Evolutionary conservation across 2,113 vertebrate genomes (phyloP).

Genomic region (Gavia stellata): DNA sequence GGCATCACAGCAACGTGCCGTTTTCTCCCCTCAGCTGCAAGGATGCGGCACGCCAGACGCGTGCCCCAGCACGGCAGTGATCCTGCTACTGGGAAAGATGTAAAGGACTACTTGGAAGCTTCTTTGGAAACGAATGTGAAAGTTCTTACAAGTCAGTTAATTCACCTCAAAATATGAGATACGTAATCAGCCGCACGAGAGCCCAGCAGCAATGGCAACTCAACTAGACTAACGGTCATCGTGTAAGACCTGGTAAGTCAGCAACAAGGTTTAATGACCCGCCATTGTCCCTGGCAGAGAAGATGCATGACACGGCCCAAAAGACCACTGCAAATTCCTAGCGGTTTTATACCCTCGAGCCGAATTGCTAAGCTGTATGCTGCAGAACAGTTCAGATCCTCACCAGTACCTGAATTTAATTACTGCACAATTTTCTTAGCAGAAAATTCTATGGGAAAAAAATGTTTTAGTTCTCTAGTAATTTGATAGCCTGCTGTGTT

Average conservation of each 20-base stretch:
- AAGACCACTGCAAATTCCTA: fast-evolving
- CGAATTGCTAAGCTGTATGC: neutral
- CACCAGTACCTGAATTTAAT: neutral
- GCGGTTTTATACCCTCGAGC: neutral
- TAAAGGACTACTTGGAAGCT: neutral
- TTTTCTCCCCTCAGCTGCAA: neutral
- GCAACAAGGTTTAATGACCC: neutral
- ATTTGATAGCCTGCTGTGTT: neutral
- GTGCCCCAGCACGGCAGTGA: neutral
- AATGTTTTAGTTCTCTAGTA: neutral
- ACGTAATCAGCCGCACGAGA: fast-evolving
- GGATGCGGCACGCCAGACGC: fast-evolving
- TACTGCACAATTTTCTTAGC: neutral
- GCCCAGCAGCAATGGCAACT: neutral
- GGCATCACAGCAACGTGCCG: neutral
- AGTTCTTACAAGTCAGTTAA: neutral
- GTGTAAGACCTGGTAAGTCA: neutral
- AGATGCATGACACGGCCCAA: neutral
- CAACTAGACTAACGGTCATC: neutral
- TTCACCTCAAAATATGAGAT: neutral
- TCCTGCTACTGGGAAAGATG: neutral
- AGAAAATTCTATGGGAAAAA: neutral
- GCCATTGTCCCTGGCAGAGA: neutral
- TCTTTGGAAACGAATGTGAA: neutral
- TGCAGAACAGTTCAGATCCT: neutral